phyloP scores from a whole-genome alignment of 37 sponge, comb jelly and placozoan species.

The Beroe forskalii region DNA sequence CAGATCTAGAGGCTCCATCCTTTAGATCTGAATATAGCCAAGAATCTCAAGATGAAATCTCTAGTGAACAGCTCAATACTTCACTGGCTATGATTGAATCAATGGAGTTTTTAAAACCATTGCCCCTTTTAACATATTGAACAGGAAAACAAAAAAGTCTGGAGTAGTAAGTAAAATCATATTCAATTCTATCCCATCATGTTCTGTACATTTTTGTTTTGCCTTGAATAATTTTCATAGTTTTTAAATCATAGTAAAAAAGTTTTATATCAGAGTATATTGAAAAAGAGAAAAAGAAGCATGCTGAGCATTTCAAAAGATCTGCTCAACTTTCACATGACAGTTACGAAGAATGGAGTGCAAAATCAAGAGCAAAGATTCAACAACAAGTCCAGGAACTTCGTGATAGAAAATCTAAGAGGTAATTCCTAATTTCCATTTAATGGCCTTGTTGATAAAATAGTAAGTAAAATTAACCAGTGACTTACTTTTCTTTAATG shows the following conservation, averaged over 20 bases:
- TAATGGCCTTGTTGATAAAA: background rate
- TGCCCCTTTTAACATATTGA: background rate
- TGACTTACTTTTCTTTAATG: no score
- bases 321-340: constrained; percentile 51
- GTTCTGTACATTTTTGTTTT: no score
- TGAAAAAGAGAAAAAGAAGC: constrained; percentile 1
- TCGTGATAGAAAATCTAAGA: background rate
- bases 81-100: constrained; percentile 50
- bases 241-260: no score
- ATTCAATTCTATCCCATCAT: no score
- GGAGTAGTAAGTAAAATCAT: background rate
- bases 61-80: background rate
- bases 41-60: no score
- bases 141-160: constrained; percentile 29
- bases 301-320: constrained; percentile 10
- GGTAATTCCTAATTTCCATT: background rate
- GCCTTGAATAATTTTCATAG: no score
- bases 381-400: background rate
- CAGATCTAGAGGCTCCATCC: no score
- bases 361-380: background rate
- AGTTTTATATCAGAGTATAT: background rate
- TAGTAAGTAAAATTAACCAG: no score
- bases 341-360: constrained; percentile 38
- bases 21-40: background rate
- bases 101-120: constrained; percentile 11